phyloP scores from a whole-genome alignment of 2,888 invertebrate species.

The Dusona sp. region DNA sequence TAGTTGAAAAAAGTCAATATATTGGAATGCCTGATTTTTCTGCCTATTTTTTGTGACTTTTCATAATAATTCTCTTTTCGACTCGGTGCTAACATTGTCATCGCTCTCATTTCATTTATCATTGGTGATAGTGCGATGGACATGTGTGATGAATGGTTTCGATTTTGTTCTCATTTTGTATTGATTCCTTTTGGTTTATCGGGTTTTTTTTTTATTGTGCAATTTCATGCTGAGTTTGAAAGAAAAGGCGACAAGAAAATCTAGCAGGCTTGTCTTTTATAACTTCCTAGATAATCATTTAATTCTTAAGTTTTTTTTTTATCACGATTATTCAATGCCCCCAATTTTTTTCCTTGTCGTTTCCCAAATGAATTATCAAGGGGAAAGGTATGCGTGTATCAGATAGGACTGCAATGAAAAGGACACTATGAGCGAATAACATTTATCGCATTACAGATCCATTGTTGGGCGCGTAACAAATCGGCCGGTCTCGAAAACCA shows the following conservation, averaged over 20 bases:
- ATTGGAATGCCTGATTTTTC: conserved; percentile 23
- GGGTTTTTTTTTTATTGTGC: not conserved
- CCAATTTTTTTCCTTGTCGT: not conserved
- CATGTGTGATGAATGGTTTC: not conserved
- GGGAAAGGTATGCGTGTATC: conserved; percentile 20
- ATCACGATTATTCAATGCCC: not conserved
- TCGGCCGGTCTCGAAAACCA: conserved; percentile 68
- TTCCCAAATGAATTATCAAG: conserved; percentile 20
- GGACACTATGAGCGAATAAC: conserved; percentile 47
- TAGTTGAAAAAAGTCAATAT: conserved; percentile 31
- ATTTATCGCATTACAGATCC: conserved; percentile 71
- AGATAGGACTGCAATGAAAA: conserved; percentile 15
- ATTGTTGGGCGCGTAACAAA: conserved; percentile 73
- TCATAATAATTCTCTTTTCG: not conserved
- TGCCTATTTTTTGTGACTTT: not conserved
- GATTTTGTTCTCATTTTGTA: not conserved
- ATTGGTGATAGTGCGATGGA: not conserved
- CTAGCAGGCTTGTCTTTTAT: not conserved
- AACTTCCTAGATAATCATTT: not conserved
- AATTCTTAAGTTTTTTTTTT: not conserved
- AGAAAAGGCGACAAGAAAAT: not conserved
- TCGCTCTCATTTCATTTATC: not conserved
- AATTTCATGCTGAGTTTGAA: not conserved
- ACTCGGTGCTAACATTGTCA: not conserved
- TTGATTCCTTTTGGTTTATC: not conserved